Percentiles rank a stretch among this genome's conserved stretches.
phyloP scores from a whole-genome alignment of 2,113 vertebrate species.

The Ageneiosus marmoratus region DNA sequence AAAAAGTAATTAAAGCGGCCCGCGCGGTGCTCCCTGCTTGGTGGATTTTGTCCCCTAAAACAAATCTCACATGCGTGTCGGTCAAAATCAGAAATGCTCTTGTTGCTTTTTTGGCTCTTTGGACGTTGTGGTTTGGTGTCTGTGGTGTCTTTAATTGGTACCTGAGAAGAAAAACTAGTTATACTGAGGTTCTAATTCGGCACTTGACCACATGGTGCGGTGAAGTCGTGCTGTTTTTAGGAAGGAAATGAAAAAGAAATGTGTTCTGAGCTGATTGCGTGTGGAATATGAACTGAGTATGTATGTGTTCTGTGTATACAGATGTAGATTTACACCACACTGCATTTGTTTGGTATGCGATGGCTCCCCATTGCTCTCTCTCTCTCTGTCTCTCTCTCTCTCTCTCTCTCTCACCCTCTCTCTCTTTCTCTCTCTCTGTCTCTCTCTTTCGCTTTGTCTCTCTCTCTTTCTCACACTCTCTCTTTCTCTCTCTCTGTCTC shows the following conservation, averaged over 20 bases:
- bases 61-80: constrained; percentile 3
- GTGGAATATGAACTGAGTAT: background rate
- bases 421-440: background rate
- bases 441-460: too few species aligned
- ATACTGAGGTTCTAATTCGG: constrained; percentile 51
- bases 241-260: constrained; percentile 35
- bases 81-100: background rate
- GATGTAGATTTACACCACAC: constrained; percentile 25
- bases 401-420: too few species aligned
- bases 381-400: too few species aligned
- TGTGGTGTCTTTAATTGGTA: constrained; percentile 43
- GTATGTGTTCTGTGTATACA: background rate
- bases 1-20: constrained; percentile 45
- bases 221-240: constrained; percentile 55
- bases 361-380: too few species aligned
- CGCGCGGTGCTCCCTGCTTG: background rate
- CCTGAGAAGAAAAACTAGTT: constrained; percentile 29
- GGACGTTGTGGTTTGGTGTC: constrained; percentile 38
- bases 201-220: constrained; percentile 51
- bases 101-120: constrained; percentile 12
- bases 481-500: too few species aligned
- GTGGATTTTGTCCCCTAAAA: background rate
- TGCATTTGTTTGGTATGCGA: too few species aligned
- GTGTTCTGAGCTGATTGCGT: background rate
- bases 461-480: too few species aligned